These are phyloP conservation scores for Drosophila punjabiensis DNA, from an alignment of 1,140 invertebrate genomes.

Conservation along the genomic window DNA sequence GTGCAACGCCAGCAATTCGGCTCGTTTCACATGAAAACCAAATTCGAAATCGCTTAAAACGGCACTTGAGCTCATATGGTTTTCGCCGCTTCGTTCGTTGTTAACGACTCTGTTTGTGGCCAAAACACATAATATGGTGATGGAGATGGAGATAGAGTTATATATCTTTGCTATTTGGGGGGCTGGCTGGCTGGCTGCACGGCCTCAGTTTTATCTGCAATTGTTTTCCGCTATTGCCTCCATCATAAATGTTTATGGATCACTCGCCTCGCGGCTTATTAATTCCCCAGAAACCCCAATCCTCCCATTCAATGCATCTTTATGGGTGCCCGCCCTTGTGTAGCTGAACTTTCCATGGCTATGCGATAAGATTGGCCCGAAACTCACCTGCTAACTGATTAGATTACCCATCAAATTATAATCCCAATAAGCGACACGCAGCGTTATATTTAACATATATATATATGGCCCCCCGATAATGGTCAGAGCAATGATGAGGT, in stretches of 20 bases:
- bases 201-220: conserved; percentile 46
- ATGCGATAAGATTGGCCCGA: conserved; percentile 19
- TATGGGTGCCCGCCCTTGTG: conserved; percentile 32
- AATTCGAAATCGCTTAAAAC: conserved; percentile 54
- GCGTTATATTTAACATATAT: conserved; percentile 16
- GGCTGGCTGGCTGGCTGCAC: conserved; percentile 5
- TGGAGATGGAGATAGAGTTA: conserved; percentile 19
- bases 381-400: conserved; percentile 18
- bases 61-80: conserved; percentile 36
- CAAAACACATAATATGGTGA: conserved; percentile 29
- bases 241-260: conserved; percentile 56
- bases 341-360: conserved; percentile 24
- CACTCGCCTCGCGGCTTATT: conserved; percentile 26
- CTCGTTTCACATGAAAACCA: conserved; percentile 44
- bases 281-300: conserved; percentile 27
- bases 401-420: conserved; percentile 55
- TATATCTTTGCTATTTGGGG: conserved; percentile 33
- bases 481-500: conserved; percentile 17
- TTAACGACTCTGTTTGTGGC: conserved; percentile 52
- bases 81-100: conserved; percentile 30
- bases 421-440: conserved; percentile 27
- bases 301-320: conserved; percentile 32
- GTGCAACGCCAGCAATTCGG: conserved; percentile 43
- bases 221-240: conserved; percentile 49
- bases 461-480: conserved; percentile 32